Base-by-base conservation (phyloP, 2,888 invertebrate genomes). In the Bombylius discolor region DNA sequence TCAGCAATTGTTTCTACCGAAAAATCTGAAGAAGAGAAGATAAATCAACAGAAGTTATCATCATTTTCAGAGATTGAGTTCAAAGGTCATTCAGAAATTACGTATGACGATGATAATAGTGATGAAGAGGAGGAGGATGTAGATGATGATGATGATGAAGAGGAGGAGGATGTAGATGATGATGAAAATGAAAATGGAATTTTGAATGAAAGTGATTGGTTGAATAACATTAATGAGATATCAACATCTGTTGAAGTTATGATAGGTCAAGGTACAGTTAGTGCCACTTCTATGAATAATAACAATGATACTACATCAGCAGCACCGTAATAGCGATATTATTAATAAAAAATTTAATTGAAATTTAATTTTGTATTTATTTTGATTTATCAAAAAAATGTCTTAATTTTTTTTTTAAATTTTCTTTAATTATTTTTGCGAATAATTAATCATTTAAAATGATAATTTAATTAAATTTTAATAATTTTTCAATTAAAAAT, bases 171-270 rank as follows among this genome's bases (percentile, higher is more conserved):
- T 34, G 39, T 36, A 5, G 46, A 52, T 32, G 49, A 49, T 47
- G n/a, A 31, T 23, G 33, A 45, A 9, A 50, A 50, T 39, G 36
- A 36, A 36, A 36, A 36, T 5, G 49, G 32, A 33, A 34, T 32
- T 36, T 49, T 51, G 32, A 55, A 57, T 5, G 54, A 59, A 49
- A 62, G 59, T 32, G 62, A 62, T 52, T 62, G 62, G 62, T 47
- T 62, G 5, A 61, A 58, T 49, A 48, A 51, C 7, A 51, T 46
- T 4, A 42, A 11, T 42, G 11, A 11, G 5, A 42, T 42, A 42
- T 11, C 49, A 32, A 49, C 53, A 54, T 12, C 53, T 49, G 49
- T 34, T 23, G 49, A 45, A 32, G 44, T 45, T 49, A 45, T n/a
- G 39, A 34, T 54, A 23, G 53, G 53, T 54, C 53, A 54, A 54